Percentiles rank a stretch among this genome's conserved stretches.
These are phyloP conservation scores for Erpobdella octoculata DNA, from an alignment of 2,888 invertebrate genomes.

Conservation along the genomic window DNA sequence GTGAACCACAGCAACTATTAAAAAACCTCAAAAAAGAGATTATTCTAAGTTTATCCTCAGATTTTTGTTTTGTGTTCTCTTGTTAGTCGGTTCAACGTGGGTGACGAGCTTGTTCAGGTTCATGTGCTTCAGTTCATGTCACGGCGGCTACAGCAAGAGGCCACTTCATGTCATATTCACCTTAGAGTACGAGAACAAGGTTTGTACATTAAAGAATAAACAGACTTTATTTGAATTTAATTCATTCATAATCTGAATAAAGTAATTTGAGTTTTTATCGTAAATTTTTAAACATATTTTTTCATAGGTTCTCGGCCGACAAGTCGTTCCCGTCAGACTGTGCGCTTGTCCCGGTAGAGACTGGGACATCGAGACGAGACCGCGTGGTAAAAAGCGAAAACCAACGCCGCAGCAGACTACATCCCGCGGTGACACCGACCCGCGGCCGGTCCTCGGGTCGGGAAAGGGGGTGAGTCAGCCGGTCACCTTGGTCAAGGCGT, in stretches of 20 bases:
- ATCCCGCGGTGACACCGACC: no score
- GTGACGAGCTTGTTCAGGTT: constrained; percentile 65
- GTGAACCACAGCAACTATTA: no score
- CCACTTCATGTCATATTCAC: constrained; percentile 58
- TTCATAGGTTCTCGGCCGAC: constrained; percentile 59
- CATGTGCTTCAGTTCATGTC: constrained; percentile 71
- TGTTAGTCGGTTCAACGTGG: constrained; percentile 55
- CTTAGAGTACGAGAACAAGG: constrained; percentile 42
- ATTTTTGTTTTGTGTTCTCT: not conserved
- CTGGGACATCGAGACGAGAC: constrained; percentile 45
- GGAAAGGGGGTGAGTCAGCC: no score
- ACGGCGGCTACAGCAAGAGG: constrained; percentile 67
- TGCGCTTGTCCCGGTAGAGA: constrained; percentile 73
- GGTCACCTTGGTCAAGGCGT: no score
- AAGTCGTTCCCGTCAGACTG: constrained; percentile 63
- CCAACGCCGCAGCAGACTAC: no score
- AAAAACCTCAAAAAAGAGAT: no score
- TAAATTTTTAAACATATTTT: not conserved
- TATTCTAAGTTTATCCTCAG: no score
- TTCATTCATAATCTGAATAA: not conserved
- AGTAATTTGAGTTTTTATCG: not conserved
- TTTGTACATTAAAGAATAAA: not conserved
- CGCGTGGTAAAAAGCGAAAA: not conserved
- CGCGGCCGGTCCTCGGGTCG: no score
- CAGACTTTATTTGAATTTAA: not conserved